These are phyloP conservation scores for Madoqua kirkii DNA, from an alignment of 2,113 vertebrate species.

Conservation along the genomic window DNA sequence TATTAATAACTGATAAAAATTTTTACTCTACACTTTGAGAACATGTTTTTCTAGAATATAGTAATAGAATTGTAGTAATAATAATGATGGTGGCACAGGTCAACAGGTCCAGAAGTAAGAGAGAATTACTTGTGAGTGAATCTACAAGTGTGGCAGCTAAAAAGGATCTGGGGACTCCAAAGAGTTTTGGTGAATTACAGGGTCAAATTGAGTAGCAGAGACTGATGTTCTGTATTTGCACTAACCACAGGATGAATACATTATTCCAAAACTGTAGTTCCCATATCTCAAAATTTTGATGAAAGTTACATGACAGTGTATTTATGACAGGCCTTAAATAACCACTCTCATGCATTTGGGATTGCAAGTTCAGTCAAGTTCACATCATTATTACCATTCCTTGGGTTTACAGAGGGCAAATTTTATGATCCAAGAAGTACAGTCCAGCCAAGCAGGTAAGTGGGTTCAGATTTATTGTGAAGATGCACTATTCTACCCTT, in stretches of 20 bases:
- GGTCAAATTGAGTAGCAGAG: not conserved
- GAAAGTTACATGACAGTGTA: not conserved
- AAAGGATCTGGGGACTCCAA: not conserved
- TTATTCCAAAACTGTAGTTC: not conserved
- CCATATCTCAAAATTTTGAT: slow-evolving; percentile 17
- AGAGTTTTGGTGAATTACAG: not conserved
- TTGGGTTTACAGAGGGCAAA: slow-evolving; percentile 55
- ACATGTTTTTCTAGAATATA: not conserved
- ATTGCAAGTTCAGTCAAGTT: slow-evolving; percentile 40
- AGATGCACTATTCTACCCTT: not conserved
- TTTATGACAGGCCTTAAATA: slow-evolving; percentile 35
- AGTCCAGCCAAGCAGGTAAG: slow-evolving; percentile 50
- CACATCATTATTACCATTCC: slow-evolving; percentile 41
- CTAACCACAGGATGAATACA: slow-evolving; percentile 9
- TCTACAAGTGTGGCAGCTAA: not conserved
- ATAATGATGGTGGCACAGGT: not conserved
- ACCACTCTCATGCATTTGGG: slow-evolving; percentile 20
- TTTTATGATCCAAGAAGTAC: slow-evolving; percentile 67
- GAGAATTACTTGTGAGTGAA: not conserved
- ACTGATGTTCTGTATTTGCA: not conserved
- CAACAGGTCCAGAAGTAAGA: not conserved
- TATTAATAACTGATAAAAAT: not conserved
- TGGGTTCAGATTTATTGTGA: slow-evolving; percentile 66
- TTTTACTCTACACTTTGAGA: not conserved
- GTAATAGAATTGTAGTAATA: not conserved